These are phyloP conservation scores for Pelvicachromis taeniatus DNA, from an alignment of 2,113 vertebrate genomes.

Conservation along the genomic window DNA sequence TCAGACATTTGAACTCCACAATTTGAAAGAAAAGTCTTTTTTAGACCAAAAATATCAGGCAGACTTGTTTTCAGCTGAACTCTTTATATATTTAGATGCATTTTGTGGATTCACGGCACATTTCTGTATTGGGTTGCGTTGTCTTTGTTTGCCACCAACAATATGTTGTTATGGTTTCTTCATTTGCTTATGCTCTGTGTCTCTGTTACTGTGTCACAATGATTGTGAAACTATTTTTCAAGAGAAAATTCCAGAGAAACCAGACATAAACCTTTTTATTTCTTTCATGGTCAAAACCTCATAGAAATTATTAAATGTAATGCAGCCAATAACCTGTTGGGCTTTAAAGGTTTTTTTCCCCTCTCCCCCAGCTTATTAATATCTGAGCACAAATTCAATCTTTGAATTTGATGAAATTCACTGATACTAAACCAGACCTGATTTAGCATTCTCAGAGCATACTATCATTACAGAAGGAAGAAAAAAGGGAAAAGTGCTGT, in stretches of 20 bases:
- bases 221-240: not conserved
- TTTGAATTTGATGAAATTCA: not conserved
- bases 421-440: not conserved
- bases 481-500: constrained; percentile 43
- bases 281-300: not conserved
- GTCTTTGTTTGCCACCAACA: not conserved
- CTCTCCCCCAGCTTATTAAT: not conserved
- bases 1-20: not conserved
- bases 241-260: not conserved
- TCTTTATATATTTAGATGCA: not conserved
- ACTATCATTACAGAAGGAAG: constrained; percentile 19
- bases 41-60: not conserved
- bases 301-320: not conserved
- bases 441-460: constrained; percentile 29
- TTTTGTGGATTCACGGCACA: not conserved
- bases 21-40: not conserved
- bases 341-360: not conserved
- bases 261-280: not conserved
- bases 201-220: not conserved
- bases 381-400: not conserved
- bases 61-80: not conserved
- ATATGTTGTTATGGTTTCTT: not conserved
- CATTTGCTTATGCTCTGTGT: not conserved
- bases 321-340: not conserved
- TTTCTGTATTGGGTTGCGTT: not conserved